Evolutionary conservation across 2,888 invertebrate species (phyloP).

Genomic region (Sthenelais limicola): DNA sequence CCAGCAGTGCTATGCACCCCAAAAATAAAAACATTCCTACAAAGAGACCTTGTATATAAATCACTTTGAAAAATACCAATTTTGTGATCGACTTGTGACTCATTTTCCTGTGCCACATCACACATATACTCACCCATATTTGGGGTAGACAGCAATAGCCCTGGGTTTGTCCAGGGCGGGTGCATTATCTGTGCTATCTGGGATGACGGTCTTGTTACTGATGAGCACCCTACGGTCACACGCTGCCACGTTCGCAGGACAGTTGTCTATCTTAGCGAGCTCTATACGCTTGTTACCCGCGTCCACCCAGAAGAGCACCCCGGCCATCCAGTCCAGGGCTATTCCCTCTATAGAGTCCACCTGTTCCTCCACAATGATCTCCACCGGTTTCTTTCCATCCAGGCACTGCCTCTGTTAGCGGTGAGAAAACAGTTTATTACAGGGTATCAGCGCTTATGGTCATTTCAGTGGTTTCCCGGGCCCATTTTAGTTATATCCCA

Average conservation of each 20-base stretch:
- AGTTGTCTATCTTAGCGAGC: conserved; percentile 82
- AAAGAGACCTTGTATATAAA: too few species aligned
- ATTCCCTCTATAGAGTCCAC: conserved; percentile 89
- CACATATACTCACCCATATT: conserved; percentile 77
- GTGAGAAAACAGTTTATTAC: background rate
- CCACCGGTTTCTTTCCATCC: conserved; percentile 78
- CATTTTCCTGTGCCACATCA: too few species aligned
- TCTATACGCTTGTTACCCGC: conserved; percentile 85
- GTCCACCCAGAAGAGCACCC: conserved; percentile 90
- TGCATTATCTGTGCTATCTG: conserved; percentile 46
- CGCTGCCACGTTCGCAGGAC: background rate
- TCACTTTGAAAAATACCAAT: too few species aligned
- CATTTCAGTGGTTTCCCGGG: too few species aligned
- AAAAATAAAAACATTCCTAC: too few species aligned
- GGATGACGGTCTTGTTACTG: conserved; percentile 73
- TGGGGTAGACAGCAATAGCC: conserved; percentile 88
- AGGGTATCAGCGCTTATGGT: too few species aligned
- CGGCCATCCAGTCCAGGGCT: conserved; percentile 91
- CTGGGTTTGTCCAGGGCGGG: conserved; percentile 78
- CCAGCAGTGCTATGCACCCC: too few species aligned
- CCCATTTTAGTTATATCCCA: too few species aligned
- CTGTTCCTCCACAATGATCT: conserved; percentile 82
- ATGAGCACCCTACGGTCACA: conserved; percentile 85
- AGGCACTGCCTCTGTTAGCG: conserved; percentile 71
- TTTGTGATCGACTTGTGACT: too few species aligned